Percentiles rank a stretch among this genome's conserved stretches.
phyloP scores from a whole-genome alignment of 2,113 vertebrate genomes.

The Myxocyprinus asiaticus region DNA sequence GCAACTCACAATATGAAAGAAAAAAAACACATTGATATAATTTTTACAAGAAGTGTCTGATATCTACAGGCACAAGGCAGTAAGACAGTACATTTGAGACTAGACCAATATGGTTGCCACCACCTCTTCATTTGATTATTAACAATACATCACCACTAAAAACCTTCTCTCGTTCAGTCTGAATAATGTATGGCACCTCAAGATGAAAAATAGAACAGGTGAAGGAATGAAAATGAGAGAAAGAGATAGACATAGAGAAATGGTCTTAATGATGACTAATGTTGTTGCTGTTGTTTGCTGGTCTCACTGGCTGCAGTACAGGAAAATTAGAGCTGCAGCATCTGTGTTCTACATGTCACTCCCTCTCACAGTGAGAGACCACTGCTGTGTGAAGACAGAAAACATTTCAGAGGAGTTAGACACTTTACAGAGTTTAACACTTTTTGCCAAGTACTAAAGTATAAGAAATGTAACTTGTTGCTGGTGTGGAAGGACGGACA shows the following conservation, averaged over 20 bases:
- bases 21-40: too few relatives aligned
- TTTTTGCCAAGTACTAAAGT: too few relatives aligned
- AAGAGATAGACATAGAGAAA: background rate
- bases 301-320: background rate
- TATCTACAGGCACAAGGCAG: background rate
- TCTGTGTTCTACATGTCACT: too few relatives aligned
- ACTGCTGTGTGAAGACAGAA: too few relatives aligned
- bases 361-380: too few relatives aligned
- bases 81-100: background rate
- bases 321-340: too few relatives aligned
- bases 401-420: too few relatives aligned
- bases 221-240: background rate
- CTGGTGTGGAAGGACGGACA: too few relatives aligned
- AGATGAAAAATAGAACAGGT: constrained; percentile 27
- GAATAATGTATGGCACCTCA: constrained; percentile 40
- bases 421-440: too few relatives aligned
- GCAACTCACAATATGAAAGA: too few relatives aligned
- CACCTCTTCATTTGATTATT: background rate
- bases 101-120: background rate
- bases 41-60: too few relatives aligned
- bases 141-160: constrained; percentile 38
- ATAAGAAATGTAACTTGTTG: too few relatives aligned
- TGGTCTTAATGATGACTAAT: background rate
- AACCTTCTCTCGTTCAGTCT: constrained; percentile 8
- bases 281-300: background rate